phyloP scores from a whole-genome alignment of 1,140 invertebrate species.

The Stegodyphus mimosarum region DNA sequence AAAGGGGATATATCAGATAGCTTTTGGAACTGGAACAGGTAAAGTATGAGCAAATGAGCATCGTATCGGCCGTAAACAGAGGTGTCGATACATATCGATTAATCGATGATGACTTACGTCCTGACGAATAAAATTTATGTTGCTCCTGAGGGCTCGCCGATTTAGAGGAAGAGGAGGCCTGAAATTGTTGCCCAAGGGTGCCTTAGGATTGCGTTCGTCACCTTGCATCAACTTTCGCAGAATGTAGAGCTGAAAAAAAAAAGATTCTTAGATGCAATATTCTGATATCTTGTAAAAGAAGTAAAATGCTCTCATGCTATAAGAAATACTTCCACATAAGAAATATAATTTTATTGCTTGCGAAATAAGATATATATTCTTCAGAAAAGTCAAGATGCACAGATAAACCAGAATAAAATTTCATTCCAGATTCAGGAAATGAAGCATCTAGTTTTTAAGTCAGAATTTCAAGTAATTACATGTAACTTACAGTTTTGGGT shows the following conservation, averaged over 20 bases:
- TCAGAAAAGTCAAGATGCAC: too few species aligned
- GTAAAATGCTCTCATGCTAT: too few species aligned
- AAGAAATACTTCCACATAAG: too few species aligned
- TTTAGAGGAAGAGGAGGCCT: slow-evolving; percentile 88
- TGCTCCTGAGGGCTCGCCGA: slow-evolving; percentile 90
- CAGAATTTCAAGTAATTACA: too few species aligned
- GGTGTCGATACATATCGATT: slow-evolving; percentile 48
- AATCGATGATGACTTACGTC: slow-evolving; percentile 52
- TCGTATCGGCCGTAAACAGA: slow-evolving; percentile 46
- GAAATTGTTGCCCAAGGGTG: slow-evolving; percentile 93
- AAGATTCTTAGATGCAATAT: neutral
- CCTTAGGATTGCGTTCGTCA: slow-evolving; percentile 82
- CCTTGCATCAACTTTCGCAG: slow-evolving; percentile 89
- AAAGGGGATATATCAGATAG: neutral
- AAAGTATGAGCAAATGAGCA: slow-evolving; percentile 23
- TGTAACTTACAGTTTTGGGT: too few species aligned
- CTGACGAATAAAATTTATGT: slow-evolving; percentile 84
- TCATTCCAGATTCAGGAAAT: too few species aligned
- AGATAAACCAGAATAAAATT: too few species aligned
- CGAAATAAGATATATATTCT: too few species aligned
- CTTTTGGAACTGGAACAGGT: slow-evolving; percentile 22
- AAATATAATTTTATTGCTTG: too few species aligned
- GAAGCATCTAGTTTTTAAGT: too few species aligned
- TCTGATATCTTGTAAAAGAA: too few species aligned
- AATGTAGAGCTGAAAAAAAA: slow-evolving; percentile 78